Evolutionary conservation across 2,888 invertebrate species (phyloP), one percentile per base, ranked within the genome.

Genomic region (Drosophila stalkeri): DNA sequence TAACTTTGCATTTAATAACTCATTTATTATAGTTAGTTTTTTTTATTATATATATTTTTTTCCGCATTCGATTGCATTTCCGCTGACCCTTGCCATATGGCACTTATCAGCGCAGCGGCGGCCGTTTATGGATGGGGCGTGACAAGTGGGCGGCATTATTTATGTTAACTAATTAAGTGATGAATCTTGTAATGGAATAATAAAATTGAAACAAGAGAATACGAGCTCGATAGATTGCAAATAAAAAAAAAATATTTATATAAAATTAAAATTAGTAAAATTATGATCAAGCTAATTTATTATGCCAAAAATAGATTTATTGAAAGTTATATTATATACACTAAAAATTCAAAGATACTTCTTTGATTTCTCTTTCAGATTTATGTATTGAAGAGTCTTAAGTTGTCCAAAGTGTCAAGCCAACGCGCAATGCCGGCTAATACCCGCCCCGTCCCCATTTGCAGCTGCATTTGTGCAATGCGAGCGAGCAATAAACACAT

Each of bases 41-140:
- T 62, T 63, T 60, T 77, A 55, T 20, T 20, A 16, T 6, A 5
- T 11, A 16, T 27, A 62, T 65, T 64, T 46, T 60, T 69, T 57
- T 23, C 47, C 62, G 54, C n/a, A 49, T 31, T 61, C 66, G 20
- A 46, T 60, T 79, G 72, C 76, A 81, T 77, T 82, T 84, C 86
- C 82, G 86, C 59, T 81, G 81, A 75, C 84, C 77, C 65, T 75
- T 75, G 72, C 64, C 84, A 75, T 86, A 87, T 89, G 89, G 54
- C 54, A 74, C 44, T 56, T 72, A 56, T 79, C 81, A 67, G 39
- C 47, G 23, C 2, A n/a, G 37, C 46, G 23, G 8, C 14, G 12
- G 44, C 16, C 11, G 8, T 31, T 41, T 27, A 55, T 37, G 39
- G 18, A 9, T 6, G 47, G 62, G 72, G 54, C 54, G 54, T 37